Conservation (phyloP, 2,113 vertebrate genomes). For the Sinocyclocheilus anshuiensis region DNA sequence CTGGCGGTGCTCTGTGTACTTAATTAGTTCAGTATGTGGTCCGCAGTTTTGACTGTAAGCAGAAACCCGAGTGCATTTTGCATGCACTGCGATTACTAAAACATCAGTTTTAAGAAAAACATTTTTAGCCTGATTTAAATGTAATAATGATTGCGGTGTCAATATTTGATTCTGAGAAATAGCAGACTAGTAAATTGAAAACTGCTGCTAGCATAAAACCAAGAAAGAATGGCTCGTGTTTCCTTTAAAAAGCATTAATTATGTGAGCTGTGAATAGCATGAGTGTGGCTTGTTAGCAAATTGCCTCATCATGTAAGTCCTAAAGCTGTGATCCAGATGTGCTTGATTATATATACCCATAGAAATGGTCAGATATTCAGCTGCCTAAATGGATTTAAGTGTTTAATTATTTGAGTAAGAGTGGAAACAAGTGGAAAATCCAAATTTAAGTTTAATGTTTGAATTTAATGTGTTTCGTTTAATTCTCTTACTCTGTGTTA, state of each 20-base stretch:
- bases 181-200: not conserved
- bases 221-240: not conserved
- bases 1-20: not conserved
- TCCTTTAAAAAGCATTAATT: not conserved
- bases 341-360: not conserved
- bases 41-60: not conserved
- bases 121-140: not conserved
- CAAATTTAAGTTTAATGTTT: not conserved
- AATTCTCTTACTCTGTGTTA: not conserved
- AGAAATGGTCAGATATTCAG: not conserved
- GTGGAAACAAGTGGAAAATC: not conserved
- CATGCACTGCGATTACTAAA: not conserved
- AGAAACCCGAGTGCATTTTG: not conserved
- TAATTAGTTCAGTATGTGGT: not conserved
- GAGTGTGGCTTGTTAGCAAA: not conserved
- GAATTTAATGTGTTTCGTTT: not conserved
- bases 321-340: not conserved
- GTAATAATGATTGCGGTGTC: not conserved
- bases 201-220: not conserved
- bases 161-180: constrained; percentile 11
- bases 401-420: not conserved
- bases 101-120: not conserved
- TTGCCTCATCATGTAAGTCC: not conserved
- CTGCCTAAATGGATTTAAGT: not conserved
- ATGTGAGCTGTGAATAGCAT: not conserved